Percentiles rank a stretch among this genome's conserved stretches.
phyloP scores from a whole-genome alignment of 2,888 invertebrate genomes.

The Sisyra terminalis region DNA sequence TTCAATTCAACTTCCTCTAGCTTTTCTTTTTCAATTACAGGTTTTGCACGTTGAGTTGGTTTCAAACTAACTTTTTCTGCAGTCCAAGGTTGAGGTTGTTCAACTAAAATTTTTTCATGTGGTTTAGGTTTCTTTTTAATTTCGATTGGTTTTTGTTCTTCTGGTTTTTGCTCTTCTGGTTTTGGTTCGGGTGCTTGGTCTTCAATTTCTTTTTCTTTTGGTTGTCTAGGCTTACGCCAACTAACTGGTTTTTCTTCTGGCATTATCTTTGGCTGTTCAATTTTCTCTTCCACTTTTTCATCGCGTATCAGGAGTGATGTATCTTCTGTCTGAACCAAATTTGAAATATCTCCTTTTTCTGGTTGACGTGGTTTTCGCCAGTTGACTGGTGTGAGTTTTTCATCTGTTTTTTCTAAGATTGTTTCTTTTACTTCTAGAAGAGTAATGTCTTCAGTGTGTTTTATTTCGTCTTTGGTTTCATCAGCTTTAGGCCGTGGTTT shows the following conservation, averaged over 20 bases:
- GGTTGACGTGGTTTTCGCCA: constrained; percentile 13
- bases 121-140: constrained; percentile 1
- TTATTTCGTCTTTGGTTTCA: constrained; percentile 9
- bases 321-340: constrained; percentile 26
- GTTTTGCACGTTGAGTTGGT: constrained; percentile 30
- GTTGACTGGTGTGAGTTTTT: constrained; percentile 10
- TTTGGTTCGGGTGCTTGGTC: constrained; percentile 14
- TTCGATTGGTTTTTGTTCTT: constrained; percentile 13
- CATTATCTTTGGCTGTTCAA: constrained; percentile 17
- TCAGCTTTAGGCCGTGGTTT: constrained; percentile 41
- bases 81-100: constrained; percentile 33
- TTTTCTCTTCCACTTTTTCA: constrained; percentile 26
- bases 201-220: constrained; percentile 19
- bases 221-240: constrained; percentile 16
- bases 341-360: constrained; percentile 20
- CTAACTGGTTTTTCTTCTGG: constrained; percentile 21
- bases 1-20: constrained; percentile 23
- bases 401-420: constrained; percentile 26
- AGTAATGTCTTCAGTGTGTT: constrained; percentile 10
- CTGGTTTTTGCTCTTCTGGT: constrained; percentile 12
- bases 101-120: constrained; percentile 12
- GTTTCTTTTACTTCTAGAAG: constrained; percentile 22
- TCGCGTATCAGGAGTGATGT: constrained; percentile 12
- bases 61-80: constrained; percentile 41
- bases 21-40: constrained; percentile 22